phyloP scores from a whole-genome alignment of 2,888 invertebrate species.

The Drosophila mercatorum region DNA sequence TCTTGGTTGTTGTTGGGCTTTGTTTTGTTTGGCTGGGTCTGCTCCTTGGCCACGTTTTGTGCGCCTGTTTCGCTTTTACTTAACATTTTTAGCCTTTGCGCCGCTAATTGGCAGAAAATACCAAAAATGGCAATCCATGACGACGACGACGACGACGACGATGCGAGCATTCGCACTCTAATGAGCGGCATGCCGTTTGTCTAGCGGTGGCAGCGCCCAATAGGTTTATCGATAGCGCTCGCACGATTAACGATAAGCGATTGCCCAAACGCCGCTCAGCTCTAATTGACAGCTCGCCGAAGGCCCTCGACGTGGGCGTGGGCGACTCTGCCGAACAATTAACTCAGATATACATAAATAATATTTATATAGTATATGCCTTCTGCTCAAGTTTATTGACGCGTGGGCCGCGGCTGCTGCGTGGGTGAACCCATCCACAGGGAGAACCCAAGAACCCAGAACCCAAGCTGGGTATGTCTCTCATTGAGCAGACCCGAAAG shows the following conservation, averaged over 20 bases:
- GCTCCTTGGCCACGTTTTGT: conserved; percentile 74
- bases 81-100: conserved; percentile 80
- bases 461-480: background rate
- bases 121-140: conserved; percentile 82
- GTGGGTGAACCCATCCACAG: conserved; percentile 12
- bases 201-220: conserved; percentile 39
- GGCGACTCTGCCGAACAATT: conserved; percentile 42
- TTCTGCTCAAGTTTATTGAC: conserved; percentile 3
- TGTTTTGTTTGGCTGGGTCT: conserved; percentile 40
- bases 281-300: conserved; percentile 48
- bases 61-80: conserved; percentile 76
- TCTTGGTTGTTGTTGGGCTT: conserved; percentile 32
- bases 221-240: conserved; percentile 49
- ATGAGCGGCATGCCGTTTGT: conserved; percentile 57
- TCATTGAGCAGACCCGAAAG: background rate
- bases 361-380: conserved; percentile 59
- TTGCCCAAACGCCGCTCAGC: conserved; percentile 17
- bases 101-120: conserved; percentile 83
- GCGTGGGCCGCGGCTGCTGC: conserved; percentile 7
- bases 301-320: conserved; percentile 26
- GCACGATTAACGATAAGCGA: conserved; percentile 42
- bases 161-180: conserved; percentile 51
- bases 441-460: background rate
- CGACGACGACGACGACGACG: conserved; percentile 25
- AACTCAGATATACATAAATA: conserved; percentile 60